Conservation (phyloP, 1,140 invertebrate species). For the Drosophila triauraria region DNA sequence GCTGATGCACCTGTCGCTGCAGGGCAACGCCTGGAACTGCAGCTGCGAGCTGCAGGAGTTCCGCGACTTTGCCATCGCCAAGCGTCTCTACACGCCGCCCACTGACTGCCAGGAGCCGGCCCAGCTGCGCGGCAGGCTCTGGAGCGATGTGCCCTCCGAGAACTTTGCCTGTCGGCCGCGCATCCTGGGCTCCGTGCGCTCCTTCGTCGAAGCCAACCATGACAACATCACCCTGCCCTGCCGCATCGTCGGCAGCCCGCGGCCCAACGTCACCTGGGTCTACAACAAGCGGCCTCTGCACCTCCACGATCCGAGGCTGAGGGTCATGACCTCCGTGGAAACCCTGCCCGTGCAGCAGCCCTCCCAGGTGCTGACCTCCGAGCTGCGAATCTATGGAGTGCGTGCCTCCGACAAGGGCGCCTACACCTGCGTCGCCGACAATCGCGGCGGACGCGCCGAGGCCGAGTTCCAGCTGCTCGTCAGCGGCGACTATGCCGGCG, state of each 20-base stretch:
- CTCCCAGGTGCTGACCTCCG: conserved; percentile 67
- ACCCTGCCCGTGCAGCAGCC: conserved; percentile 24
- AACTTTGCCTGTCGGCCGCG: conserved; percentile 94
- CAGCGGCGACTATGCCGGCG: conserved; percentile 85
- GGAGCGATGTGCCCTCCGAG: conserved; percentile 89
- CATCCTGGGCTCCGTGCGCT: conserved; percentile 87
- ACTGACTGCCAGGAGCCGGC: conserved; percentile 90
- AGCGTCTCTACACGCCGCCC: conserved; percentile 90
- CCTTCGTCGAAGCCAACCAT: conserved; percentile 87
- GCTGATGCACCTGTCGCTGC: conserved; percentile 90
- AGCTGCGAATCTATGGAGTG: conserved; percentile 91
- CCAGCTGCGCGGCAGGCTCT: conserved; percentile 88
- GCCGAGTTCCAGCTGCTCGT: conserved; percentile 88
- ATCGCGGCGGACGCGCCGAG: conserved; percentile 92
- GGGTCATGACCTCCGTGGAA: conserved; percentile 81
- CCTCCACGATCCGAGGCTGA: conserved; percentile 85
- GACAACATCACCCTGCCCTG: conserved; percentile 91
- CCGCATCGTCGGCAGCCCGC: conserved; percentile 90
- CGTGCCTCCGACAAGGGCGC: conserved; percentile 92
- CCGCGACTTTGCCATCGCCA: conserved; percentile 90
- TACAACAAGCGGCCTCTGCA: conserved; percentile 87
- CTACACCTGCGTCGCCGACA: conserved; percentile 95
- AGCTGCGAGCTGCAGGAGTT: conserved; percentile 93
- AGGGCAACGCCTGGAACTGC: conserved; percentile 95
- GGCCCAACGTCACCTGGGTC: conserved; percentile 91